A percentile compares a stretch with the other conserved stretches of the same genome.
phyloP scores from a whole-genome alignment of 2,113 vertebrate species.

The Phrynosoma blainvillii region DNA sequence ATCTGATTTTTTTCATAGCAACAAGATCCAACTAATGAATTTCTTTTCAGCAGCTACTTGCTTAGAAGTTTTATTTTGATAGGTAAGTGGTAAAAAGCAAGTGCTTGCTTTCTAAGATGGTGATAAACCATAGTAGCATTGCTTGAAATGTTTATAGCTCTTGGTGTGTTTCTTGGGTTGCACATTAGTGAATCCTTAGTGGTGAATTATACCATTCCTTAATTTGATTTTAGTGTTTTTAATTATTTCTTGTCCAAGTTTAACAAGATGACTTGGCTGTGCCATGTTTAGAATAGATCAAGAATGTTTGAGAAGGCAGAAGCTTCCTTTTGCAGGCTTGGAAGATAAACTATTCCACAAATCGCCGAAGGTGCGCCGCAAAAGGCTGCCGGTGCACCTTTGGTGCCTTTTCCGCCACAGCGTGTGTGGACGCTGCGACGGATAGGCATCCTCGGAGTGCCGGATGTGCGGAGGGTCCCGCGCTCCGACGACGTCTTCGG shows the following conservation, averaged over 20 bases:
- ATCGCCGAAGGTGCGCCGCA: too few relatives aligned
- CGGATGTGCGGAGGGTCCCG: too few relatives aligned
- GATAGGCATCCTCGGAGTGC: too few relatives aligned
- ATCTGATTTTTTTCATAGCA: constrained; percentile 23
- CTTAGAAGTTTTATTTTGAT: constrained; percentile 65
- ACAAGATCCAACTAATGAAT: constrained; percentile 57
- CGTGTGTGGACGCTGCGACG: too few relatives aligned
- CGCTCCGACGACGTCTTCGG: too few relatives aligned
- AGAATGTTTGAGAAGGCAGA: background rate
- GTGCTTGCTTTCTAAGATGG: constrained; percentile 54
- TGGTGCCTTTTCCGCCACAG: too few relatives aligned
- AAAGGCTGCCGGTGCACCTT: too few relatives aligned
- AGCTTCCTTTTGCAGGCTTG: background rate
- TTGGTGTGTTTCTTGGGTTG: constrained; percentile 53
- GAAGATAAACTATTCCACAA: background rate
- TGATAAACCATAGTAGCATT: constrained; percentile 64
- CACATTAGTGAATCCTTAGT: constrained; percentile 68
- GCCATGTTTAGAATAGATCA: background rate
- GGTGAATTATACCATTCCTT: constrained; percentile 58
- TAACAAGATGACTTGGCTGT: background rate
- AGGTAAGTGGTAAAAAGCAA: constrained; percentile 65
- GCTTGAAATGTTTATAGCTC: constrained; percentile 69
- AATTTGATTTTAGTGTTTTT: constrained; percentile 60
- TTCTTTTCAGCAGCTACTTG: constrained; percentile 49
- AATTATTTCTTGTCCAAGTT: constrained; percentile 51